Evolutionary conservation across 2,888 invertebrate genomes (phyloP).

Genomic region (Drosophila mulleri): DNA sequence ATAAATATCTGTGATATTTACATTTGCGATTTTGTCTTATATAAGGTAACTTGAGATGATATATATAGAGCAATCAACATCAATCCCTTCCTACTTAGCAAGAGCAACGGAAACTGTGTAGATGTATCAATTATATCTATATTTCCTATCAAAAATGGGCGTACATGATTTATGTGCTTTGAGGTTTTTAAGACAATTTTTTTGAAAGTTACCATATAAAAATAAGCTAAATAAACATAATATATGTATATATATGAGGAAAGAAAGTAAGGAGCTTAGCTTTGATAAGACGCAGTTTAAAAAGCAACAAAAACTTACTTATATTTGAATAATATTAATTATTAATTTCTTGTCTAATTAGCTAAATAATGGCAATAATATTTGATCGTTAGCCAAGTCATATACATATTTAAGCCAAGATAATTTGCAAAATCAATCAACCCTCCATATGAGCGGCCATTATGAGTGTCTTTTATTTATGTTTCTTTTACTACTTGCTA

Average conservation of each 20-base stretch:
- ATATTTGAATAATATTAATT: neutral
- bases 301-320: neutral
- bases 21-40: too few species aligned
- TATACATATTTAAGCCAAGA: neutral
- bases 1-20: neutral
- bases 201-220: conserved; percentile 6
- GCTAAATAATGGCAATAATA: conserved; percentile 8
- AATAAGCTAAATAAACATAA: neutral
- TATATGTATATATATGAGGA: neutral
- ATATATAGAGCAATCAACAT: conserved; percentile 6
- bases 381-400: conserved; percentile 1
- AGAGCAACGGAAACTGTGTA: conserved; percentile 11
- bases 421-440: conserved; percentile 44
- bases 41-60: neutral
- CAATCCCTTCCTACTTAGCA: neutral
- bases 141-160: conserved; percentile 5
- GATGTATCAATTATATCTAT: conserved; percentile 14
- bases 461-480: conserved; percentile 21
- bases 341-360: conserved; percentile 12
- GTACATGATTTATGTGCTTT: neutral
- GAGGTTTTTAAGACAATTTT: neutral
- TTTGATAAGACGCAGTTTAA: neutral
- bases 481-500: neutral
- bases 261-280: neutral
- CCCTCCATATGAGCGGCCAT: conserved; percentile 30